phyloP scores from a whole-genome alignment of 2,888 invertebrate genomes.

The Tenthredo amoena region DNA sequence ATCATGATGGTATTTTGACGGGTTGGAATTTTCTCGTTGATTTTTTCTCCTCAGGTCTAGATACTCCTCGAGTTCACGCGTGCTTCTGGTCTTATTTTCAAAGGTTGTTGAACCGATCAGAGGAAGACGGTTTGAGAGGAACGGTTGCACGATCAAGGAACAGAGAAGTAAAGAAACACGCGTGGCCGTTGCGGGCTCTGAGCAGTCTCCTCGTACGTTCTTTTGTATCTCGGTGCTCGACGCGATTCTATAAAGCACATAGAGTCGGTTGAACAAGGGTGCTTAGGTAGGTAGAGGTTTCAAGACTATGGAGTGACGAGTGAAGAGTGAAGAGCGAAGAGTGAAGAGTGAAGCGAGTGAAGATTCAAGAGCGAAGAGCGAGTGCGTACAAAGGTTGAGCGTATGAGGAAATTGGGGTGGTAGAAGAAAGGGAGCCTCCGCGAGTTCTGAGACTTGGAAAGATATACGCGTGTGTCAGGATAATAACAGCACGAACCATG shows the following conservation, averaged over 20 bases:
- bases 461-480: slow-evolving; percentile 39
- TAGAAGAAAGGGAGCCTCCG: not conserved
- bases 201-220: slow-evolving; percentile 29
- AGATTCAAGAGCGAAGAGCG: slow-evolving; percentile 39
- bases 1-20: not conserved
- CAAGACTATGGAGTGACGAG: slow-evolving; percentile 40
- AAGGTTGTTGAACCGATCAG: slow-evolving; percentile 3
- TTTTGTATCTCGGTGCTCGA: slow-evolving; percentile 38
- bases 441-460: not conserved
- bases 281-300: slow-evolving; percentile 28
- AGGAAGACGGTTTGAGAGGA: not conserved
- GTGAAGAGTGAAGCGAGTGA: slow-evolving; percentile 22
- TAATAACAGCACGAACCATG: slow-evolving; percentile 5
- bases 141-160: not conserved
- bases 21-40: not conserved
- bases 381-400: slow-evolving; percentile 49
- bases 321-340: slow-evolving; percentile 23
- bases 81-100: not conserved
- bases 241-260: slow-evolving; percentile 28
- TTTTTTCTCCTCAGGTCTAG: not conserved
- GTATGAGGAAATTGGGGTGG: slow-evolving; percentile 47
- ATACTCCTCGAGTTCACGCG: not conserved
- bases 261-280: slow-evolving; percentile 38
- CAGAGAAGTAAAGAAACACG: slow-evolving; percentile 18
- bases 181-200: slow-evolving; percentile 27